phyloP scores from a whole-genome alignment of 2,797 vertebrate species.

The Miichthys miiuy region DNA sequence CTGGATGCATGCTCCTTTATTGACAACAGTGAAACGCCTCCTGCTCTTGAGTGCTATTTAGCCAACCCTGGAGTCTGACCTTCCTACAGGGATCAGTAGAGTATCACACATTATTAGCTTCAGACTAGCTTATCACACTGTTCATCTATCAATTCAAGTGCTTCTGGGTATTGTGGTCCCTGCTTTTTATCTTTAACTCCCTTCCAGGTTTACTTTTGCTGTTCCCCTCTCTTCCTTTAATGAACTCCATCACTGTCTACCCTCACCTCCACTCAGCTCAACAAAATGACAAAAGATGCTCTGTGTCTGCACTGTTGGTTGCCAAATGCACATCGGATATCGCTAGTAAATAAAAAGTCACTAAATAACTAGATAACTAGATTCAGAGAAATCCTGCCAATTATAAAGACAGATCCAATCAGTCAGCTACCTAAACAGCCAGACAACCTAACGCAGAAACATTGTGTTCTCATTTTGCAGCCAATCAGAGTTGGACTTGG shows the following conservation, averaged over 20 bases:
- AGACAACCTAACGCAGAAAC: constrained; percentile 11
- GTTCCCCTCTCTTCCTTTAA: constrained; percentile 5
- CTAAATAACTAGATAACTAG: not conserved
- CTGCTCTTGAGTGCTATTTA: not conserved
- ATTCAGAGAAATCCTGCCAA: constrained; percentile 48
- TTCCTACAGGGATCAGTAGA: constrained; percentile 11
- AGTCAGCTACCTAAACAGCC: constrained; percentile 24
- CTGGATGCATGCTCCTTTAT: constrained; percentile 13
- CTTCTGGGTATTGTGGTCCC: constrained; percentile 42
- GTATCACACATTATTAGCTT: constrained; percentile 26
- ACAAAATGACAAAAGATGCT: constrained; percentile 44
- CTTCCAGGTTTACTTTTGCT: constrained; percentile 16
- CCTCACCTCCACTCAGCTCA: not conserved
- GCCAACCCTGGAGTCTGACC: not conserved
- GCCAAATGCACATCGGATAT: constrained; percentile 10
- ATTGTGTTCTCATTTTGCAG: constrained; percentile 61
- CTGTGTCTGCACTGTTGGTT: constrained; percentile 9
- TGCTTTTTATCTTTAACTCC: constrained; percentile 25
- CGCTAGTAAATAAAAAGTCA: not conserved
- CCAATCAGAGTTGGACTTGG: constrained; percentile 60
- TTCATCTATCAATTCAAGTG: constrained; percentile 7
- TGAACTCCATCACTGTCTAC: not conserved
- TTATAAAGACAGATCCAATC: constrained; percentile 16
- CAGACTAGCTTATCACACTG: constrained; percentile 3
- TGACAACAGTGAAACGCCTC: constrained; percentile 3